Conservation (phyloP, 2,888 invertebrate species). For the Gymnocheta viridis region DNA sequence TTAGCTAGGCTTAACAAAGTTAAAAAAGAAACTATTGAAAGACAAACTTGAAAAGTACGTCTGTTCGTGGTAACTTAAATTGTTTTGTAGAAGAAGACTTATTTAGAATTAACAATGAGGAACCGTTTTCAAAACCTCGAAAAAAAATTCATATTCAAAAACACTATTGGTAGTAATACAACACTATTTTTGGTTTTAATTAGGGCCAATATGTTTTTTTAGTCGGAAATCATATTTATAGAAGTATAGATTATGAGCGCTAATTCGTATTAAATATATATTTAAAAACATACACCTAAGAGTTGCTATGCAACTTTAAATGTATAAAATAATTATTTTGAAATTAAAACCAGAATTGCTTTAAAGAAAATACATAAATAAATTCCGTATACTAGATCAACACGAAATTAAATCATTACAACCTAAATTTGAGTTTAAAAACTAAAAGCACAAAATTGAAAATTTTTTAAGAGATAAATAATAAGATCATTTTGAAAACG, state of each 20-base stretch:
- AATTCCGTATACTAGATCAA: constrained; percentile 38
- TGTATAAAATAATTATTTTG: constrained; percentile 42
- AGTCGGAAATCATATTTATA: constrained; percentile 52
- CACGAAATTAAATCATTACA: constrained; percentile 56
- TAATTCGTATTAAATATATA: constrained; percentile 60
- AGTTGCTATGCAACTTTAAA: constrained; percentile 71
- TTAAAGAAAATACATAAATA: constrained; percentile 2
- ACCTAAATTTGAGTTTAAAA: constrained; percentile 58
- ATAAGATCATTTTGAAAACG: constrained; percentile 54
- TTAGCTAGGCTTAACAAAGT: constrained; percentile 61
- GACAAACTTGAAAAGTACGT: constrained; percentile 58
- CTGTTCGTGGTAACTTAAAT: background rate
- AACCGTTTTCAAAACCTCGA: constrained; percentile 26
- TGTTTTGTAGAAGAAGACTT: constrained; percentile 62
- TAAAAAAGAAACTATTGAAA: constrained; percentile 7
- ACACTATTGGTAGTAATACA: background rate
- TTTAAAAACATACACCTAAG: constrained; percentile 39
- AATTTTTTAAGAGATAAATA: constrained; percentile 44
- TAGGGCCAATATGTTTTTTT: background rate
- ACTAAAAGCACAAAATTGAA: constrained; percentile 64
- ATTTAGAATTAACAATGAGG: constrained; percentile 34
- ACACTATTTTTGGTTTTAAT: constrained; percentile 38
- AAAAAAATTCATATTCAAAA: background rate
- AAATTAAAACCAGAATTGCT: constrained; percentile 29
- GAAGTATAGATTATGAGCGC: constrained; percentile 45